Evolutionary conservation across 2,888 invertebrate species (phyloP).

Genomic region (Acanthopleura granulata): DNA sequence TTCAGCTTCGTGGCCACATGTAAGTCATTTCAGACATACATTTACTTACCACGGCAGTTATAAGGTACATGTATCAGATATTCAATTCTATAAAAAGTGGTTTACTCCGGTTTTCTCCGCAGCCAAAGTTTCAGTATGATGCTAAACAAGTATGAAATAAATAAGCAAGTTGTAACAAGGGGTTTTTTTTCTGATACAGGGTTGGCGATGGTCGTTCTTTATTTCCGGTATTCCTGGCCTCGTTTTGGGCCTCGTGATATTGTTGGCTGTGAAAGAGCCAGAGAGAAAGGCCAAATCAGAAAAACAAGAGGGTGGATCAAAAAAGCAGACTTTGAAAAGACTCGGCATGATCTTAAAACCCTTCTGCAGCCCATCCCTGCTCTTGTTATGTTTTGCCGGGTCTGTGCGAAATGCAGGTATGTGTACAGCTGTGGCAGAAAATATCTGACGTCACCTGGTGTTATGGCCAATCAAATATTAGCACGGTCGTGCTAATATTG

Average conservation of each 20-base stretch:
- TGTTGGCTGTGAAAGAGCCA: constrained; percentile 68
- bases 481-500: no score
- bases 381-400: constrained; percentile 67
- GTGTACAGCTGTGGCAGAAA: neutral
- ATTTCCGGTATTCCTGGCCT: constrained; percentile 69
- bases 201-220: constrained; percentile 70
- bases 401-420: constrained; percentile 68
- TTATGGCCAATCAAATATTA: no score
- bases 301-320: constrained; percentile 20
- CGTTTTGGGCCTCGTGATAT: constrained; percentile 61
- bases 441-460: no score
- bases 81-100: no score
- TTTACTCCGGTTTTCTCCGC: no score
- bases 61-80: no score
- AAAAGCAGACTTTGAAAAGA: constrained; percentile 10
- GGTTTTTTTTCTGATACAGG: constrained; percentile 45
- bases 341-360: constrained; percentile 37
- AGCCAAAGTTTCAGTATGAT: no score
- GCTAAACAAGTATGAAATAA: no score
- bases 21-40: no score
- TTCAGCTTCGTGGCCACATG: no score
- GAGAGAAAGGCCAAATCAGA: constrained; percentile 29
- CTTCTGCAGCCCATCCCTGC: constrained; percentile 62
- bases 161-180: no score
- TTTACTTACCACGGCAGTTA: no score